Base-by-base conservation (phyloP, 2,888 invertebrate species). In the Sarcophaga subvicina region DNA sequence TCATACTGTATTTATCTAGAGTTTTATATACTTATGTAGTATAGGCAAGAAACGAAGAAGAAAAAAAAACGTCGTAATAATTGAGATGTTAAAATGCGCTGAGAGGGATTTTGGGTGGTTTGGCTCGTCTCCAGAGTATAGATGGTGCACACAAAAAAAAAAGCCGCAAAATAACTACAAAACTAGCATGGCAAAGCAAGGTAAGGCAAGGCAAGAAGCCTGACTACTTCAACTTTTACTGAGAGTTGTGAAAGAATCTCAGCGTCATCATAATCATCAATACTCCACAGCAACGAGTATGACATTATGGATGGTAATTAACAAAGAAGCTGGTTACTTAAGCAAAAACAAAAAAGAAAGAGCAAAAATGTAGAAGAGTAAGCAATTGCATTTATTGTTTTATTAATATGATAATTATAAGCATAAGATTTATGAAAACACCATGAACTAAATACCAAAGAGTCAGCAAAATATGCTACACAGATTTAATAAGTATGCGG, bases 121-220 rank as follows among this genome's bases (percentile, higher is more conserved):
- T 79, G 66, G 17, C 27, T 71, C 64, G 76, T 75, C 81, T 76
- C 75, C 80, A 76, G 80, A 86, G 72, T 79, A 86, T 69, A 80
- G 47, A 77, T 83, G 80, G 25, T 22, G 27, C 20, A 60, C n/a
- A 69, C 45, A 27, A 27, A 77, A 67, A 69, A 69, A 73, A 47
- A 77, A 73, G 27, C 60, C 64, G 64, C 69, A 85, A 69, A 17
- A 49, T 60, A 70, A 14, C 47, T 62, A 71, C 17, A 64, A 45
- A 64, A 80, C 75, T 79, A 67, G 49, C 27, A 80, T 60, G 60
- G 12, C 37, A 20, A 77, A 66, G 59, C 14, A 45, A 6, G 17
- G 25, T 1, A 25, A 17, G n/a, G 20, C 17, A 45, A 6, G 11
- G 25, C 62, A 47, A 37, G 37, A 71, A 71, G 37, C 27, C 54